Evolutionary conservation across 1,140 invertebrate genomes (phyloP).

Genomic region (Lepidurus packardi): DNA sequence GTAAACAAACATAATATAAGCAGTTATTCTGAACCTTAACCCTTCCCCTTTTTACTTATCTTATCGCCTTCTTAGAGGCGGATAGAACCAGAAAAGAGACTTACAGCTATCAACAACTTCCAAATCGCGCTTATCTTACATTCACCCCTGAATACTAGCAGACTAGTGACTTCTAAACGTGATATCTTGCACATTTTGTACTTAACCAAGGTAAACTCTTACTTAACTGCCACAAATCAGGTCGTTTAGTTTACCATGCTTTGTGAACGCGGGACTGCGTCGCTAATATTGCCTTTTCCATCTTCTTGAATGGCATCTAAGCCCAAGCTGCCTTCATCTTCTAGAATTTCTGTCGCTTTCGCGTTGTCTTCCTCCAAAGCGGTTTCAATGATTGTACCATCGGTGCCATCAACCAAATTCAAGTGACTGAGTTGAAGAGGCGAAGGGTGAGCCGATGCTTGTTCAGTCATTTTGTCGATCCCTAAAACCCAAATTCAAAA

Average conservation of each 20-base stretch:
- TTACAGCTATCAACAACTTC: constrained; percentile 23
- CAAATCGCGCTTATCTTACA: neutral
- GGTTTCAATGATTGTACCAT: constrained; percentile 26
- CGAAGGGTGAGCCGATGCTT: constrained; percentile 75
- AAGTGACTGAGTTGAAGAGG: constrained; percentile 43
- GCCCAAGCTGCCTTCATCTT: neutral
- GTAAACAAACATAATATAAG: constrained; percentile 30
- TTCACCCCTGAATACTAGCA: neutral
- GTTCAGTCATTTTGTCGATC: constrained; percentile 91
- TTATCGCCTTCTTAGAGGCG: constrained; percentile 24
- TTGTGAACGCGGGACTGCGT: constrained; percentile 19
- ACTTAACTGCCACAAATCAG: neutral
- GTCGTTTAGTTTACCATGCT: constrained; percentile 34
- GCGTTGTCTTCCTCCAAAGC: constrained; percentile 24
- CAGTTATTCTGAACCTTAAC: neutral
- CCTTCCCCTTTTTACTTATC: neutral
- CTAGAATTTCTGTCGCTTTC: neutral
- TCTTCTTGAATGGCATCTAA: constrained; percentile 24
- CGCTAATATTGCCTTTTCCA: neutral
- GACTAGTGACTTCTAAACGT: neutral
- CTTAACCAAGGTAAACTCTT: neutral
- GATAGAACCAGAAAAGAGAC: constrained; percentile 16
- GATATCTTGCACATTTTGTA: neutral
- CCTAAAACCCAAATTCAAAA: constrained; percentile 48
- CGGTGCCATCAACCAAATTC: constrained; percentile 35